Evolutionary conservation across 2,113 vertebrate species (phyloP).

Genomic region (Poecile atricapillus): DNA sequence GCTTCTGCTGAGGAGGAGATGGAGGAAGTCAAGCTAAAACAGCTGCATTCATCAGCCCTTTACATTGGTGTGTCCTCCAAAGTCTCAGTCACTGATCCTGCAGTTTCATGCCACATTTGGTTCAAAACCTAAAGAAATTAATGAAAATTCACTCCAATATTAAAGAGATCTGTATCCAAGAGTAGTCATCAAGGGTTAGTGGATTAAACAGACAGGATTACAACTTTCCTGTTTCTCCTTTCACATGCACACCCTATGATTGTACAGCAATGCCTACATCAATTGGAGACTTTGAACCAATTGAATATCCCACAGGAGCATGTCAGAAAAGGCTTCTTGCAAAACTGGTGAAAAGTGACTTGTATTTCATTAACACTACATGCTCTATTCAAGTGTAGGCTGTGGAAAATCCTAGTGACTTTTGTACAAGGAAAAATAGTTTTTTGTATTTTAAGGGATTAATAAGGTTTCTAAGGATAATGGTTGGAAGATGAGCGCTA

Average conservation of each 20-base stretch:
- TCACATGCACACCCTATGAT: fast-evolving
- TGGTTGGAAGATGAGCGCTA: neutral
- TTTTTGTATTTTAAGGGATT: neutral
- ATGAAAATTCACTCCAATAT: neutral
- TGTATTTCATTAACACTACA: neutral
- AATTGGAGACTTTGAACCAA: neutral
- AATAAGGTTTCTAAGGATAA: neutral
- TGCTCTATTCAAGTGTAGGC: neutral
- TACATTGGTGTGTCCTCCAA: neutral
- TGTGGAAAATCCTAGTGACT: neutral
- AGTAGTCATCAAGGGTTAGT: neutral
- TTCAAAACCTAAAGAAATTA: neutral
- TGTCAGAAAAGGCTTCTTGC: neutral
- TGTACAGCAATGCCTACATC: neutral
- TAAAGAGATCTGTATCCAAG: neutral
- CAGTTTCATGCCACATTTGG: neutral
- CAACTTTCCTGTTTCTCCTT: neutral
- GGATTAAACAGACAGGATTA: neutral
- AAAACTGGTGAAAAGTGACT: neutral
- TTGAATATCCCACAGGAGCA: neutral
- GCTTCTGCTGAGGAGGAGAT: neutral
- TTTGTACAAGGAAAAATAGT: neutral
- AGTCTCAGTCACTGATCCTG: neutral
- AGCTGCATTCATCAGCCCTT: neutral
- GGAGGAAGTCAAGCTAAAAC: neutral